Base-by-base conservation (phyloP, 1,140 invertebrate genomes). In the Schlechtendalia chinensis region DNA sequence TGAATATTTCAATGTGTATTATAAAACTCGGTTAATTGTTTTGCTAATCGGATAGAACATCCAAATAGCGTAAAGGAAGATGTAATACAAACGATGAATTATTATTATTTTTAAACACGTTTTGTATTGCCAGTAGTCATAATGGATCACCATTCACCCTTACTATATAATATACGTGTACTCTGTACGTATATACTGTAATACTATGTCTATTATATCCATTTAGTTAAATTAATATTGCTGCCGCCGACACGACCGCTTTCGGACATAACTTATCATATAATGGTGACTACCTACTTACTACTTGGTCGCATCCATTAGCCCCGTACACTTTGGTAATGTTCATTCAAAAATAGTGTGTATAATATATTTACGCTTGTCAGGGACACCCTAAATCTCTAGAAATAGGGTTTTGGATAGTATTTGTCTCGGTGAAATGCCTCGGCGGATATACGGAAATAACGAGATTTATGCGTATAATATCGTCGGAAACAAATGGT, bases 201-300 rank as follows among this genome's bases (percentile, higher is more conserved):
- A 14, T 45, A 8, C 12, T 1, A 17, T 29, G 11, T 47, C 69
- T 47, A 72, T 72, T 72, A 17, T 29, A 19, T 47, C 69, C 69
- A 72, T 72, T 72, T 54, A 72, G 69, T 72, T 54, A 53, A 72
- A 54, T 72, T 29, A 72, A 54, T 71, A 71, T 71, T 29, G 69
- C 24, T 8, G 32, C n/a, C 67, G 22, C 17, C 47, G 11, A 71
- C 67, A 27, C 69, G 45, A 69, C 67, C 67, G 14, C 11, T 72
- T 54, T 29, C 69, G 69, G 69, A 72, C 69, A 72, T 72, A 72
- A 72, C 69, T 72, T 72, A 72, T 72, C 67, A 29, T 72, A 72
- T 72, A 72, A 72, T 29, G 69, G 50, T 54, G 24, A 72, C 22
- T 54, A 72, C 47, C 47, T 54, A 72, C n/a, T 39, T 39, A 39